Evolutionary conservation across 2,888 invertebrate genomes (phyloP).

Genomic region (Lasius fuliginosus): DNA sequence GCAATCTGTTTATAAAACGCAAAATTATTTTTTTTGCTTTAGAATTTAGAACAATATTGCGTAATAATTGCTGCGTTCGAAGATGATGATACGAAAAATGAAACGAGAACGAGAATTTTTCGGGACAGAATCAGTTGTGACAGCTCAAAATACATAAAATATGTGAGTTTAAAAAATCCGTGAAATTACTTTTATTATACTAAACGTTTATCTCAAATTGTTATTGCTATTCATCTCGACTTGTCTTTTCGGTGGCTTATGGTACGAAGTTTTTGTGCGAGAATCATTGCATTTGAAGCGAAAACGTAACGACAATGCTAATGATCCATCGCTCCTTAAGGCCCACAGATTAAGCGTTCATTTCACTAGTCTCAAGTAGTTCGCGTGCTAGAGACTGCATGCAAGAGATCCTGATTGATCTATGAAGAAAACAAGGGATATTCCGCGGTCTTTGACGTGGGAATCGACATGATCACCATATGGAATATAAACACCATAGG

Average conservation of each 20-base stretch:
- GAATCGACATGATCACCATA: conserved; percentile 48
- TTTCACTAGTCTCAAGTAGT: conserved; percentile 57
- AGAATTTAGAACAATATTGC: not conserved
- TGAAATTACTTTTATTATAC: not conserved
- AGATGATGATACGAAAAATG: not conserved
- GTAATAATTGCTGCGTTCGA: not conserved
- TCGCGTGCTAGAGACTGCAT: conserved; percentile 48
- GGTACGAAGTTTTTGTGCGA: not conserved
- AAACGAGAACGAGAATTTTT: not conserved
- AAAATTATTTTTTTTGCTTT: not conserved
- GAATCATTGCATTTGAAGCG: not conserved
- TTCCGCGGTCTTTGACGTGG: conserved; percentile 25
- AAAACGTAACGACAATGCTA: conserved; percentile 1
- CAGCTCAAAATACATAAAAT: not conserved
- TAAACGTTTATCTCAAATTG: not conserved
- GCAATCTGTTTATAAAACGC: not conserved
- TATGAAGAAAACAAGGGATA: conserved; percentile 60
- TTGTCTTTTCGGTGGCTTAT: not conserved
- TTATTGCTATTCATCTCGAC: not conserved
- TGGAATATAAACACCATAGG: not conserved
- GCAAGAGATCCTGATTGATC: conserved; percentile 62
- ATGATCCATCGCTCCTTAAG: conserved; percentile 64
- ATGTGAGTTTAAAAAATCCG: not conserved
- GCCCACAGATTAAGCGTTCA: conserved; percentile 59
- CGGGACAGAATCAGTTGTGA: not conserved